phyloP scores from a whole-genome alignment of 2,113 vertebrate species.

The Pseudorectes ferrugineus region DNA sequence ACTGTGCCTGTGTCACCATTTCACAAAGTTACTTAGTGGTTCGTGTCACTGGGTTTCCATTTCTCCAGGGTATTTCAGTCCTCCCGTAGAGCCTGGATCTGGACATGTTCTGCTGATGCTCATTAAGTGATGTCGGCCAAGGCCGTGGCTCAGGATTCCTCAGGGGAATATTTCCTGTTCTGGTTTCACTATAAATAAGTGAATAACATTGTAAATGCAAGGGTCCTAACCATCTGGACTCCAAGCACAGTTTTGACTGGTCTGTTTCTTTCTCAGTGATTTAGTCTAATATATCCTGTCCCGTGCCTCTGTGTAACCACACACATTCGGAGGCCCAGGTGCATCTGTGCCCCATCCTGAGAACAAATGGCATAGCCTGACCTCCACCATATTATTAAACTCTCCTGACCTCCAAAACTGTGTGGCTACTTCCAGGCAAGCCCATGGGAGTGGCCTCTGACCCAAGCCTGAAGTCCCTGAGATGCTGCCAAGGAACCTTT shows the following conservation, averaged over 20 bases:
- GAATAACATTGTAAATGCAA: not conserved
- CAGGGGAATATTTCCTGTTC: not conserved
- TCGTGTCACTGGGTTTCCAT: not conserved
- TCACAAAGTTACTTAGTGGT: not conserved
- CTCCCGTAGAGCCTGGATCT: not conserved
- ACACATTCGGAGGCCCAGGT: accelerated
- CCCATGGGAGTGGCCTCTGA: not conserved
- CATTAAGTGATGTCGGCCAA: not conserved
- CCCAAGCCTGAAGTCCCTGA: not conserved
- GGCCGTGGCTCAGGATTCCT: not conserved
- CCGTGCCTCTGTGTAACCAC: not conserved
- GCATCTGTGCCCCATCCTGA: not conserved
- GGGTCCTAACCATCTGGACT: not conserved
- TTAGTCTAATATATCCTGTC: not conserved
- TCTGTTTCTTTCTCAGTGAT: not conserved
- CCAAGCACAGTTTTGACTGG: not conserved
- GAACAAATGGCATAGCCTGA: not conserved
- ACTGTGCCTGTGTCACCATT: not conserved
- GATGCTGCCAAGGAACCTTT: not conserved
- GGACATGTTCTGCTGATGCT: not conserved
- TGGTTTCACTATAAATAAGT: not conserved
- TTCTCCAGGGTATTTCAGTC: not conserved
- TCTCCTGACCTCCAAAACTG: not conserved
- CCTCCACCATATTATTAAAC: not conserved
- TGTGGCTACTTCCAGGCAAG: not conserved